A percentile compares a stretch with the other conserved stretches of the same genome.
Evolutionary conservation across 2,888 invertebrate genomes (phyloP).

Genomic region (Melolontha melolontha): DNA sequence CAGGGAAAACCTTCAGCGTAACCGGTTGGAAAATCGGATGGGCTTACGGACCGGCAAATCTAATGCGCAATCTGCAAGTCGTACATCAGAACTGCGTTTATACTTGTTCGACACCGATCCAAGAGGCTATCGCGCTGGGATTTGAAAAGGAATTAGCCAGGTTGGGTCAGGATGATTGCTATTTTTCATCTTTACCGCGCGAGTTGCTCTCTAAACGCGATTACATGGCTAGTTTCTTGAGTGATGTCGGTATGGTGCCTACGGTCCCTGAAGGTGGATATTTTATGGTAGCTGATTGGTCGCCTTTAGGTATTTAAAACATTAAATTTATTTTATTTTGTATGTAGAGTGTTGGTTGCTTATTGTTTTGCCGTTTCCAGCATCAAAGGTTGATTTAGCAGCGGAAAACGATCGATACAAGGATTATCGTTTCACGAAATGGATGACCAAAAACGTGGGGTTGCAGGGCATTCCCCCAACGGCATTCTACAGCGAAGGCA

Average conservation of each 20-base stretch:
- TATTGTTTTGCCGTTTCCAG: conserved; percentile 62
- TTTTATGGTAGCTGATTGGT: conserved; percentile 96
- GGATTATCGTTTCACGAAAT: conserved; percentile 95
- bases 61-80: conserved; percentile 85
- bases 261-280: conserved; percentile 97
- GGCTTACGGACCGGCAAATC: conserved; percentile 89
- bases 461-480: conserved; percentile 94
- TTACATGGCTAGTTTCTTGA: conserved; percentile 79
- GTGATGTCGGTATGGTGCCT: conserved; percentile 87
- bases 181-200: conserved; percentile 80
- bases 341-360: neutral
- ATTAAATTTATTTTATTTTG: conserved; percentile 3
- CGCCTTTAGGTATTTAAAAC: conserved; percentile 72
- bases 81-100: conserved; percentile 96
- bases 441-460: conserved; percentile 93
- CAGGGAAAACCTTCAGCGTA: conserved; percentile 97
- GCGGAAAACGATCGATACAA: conserved; percentile 78
- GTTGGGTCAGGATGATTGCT: conserved; percentile 81
- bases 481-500: conserved; percentile 87
- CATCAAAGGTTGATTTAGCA: conserved; percentile 75
- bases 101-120: conserved; percentile 89
- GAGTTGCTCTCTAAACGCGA: conserved; percentile 85
- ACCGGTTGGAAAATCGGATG: conserved; percentile 98
- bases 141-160: conserved; percentile 87
- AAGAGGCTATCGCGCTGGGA: conserved; percentile 91